Base-by-base conservation (phyloP, 1,140 invertebrate species). In the Bathynomus jamesi region DNA sequence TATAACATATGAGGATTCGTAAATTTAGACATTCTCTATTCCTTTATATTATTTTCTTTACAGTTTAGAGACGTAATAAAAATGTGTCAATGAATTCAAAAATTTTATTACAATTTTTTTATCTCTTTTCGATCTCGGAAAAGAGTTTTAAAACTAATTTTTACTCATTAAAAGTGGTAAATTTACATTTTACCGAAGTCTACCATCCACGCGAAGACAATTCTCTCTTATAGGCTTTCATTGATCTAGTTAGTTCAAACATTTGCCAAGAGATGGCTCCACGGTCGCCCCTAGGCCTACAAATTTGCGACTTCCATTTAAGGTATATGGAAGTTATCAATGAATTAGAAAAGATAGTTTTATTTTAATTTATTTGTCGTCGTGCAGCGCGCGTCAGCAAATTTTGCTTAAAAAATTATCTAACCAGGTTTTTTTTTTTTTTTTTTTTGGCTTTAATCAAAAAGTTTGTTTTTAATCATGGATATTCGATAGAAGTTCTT, bases 391-490 rank as follows among this genome's bases (percentile, higher is more conserved):
- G 2, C 1, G 1, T 53, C 5, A 53, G 40, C 40, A 3, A 53
- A 53, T 11, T 53, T 53, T 53, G 13, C 1, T 53, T 53, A 17
- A 53, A 53, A 53, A 53, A 53, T 53, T 53, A 53, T 53, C 40
- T 17, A 53, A 53, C 11, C 2, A 1, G 40, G 11, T 53, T 2
- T 53, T n/a, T n/a, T n/a, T n/a, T n/a, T n/a, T n/a, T n/a, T n/a
- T n/a, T n/a, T n/a, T n/a, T n/a, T n/a, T n/a, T 53, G 11, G 21
- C 40, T 53, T 53, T 53, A 53, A 53, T 53, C 40, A 53, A 53
- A 53, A 53, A 53, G 40, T 53, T 53, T 53, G 40, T 53, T 53
- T 53, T 53, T 53, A 53, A 53, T 53, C 40, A 53, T 53, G 40
- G 40, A 53, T 53, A 53, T 53, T 53, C 40, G 40, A 21, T 53